phyloP scores from a whole-genome alignment of 1,140 invertebrate genomes.

The Oncopodura yosiiana region DNA sequence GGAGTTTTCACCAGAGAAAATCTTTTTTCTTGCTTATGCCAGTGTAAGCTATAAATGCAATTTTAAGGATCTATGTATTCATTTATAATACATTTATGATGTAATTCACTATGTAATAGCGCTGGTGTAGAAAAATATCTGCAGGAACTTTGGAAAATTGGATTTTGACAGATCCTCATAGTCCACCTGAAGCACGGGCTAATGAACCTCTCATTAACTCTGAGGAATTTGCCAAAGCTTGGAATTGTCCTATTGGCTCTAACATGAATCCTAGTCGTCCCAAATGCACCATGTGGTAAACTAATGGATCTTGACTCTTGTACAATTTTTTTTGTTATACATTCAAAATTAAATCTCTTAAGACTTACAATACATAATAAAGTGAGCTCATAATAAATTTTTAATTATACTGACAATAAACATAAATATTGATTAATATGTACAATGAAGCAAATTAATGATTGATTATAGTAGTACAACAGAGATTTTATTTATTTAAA shows the following conservation, averaged over 20 bases:
- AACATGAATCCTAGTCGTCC: conserved; percentile 44
- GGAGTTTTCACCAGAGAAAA: conserved; percentile 45
- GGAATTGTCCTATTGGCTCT: conserved; percentile 38
- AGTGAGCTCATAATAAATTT: no score
- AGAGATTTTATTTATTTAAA: no score
- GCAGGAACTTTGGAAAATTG: neutral
- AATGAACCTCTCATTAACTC: conserved; percentile 45
- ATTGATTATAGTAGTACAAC: no score
- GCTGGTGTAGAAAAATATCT: neutral
- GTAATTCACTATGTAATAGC: neutral
- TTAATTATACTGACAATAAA: no score
- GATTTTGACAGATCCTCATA: conserved; percentile 35
- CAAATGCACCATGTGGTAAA: conserved; percentile 50
- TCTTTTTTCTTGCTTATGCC: conserved; percentile 50
- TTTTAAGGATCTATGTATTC: neutral
- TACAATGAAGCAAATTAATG: no score
- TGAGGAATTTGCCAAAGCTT: conserved; percentile 40
- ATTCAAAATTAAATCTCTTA: no score
- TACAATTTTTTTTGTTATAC: no score
- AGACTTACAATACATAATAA: no score
- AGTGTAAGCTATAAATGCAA: conserved; percentile 41
- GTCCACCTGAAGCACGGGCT: conserved; percentile 40
- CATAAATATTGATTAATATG: no score
- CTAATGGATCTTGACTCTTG: no score
- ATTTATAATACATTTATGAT: neutral